These are phyloP conservation scores for Halcyon senegalensis DNA, from an alignment of 2,113 vertebrate species.

Conservation along the genomic window DNA sequence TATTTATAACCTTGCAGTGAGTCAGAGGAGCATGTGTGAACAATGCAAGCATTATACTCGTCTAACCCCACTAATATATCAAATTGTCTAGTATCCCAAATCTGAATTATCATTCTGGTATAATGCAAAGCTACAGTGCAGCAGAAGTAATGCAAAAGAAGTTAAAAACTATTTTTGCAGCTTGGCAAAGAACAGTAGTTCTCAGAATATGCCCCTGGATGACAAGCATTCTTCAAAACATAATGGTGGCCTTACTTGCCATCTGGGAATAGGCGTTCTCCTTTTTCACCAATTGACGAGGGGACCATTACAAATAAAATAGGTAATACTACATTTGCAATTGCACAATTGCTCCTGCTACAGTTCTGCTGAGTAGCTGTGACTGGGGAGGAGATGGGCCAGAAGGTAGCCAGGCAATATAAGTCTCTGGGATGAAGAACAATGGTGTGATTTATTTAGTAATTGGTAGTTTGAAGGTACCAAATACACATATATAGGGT, in stretches of 20 bases:
- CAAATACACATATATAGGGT: neutral
- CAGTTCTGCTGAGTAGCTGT: neutral
- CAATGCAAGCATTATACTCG: neutral
- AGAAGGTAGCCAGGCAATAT: neutral
- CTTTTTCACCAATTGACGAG: neutral
- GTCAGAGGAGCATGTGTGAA: slow-evolving; percentile 21
- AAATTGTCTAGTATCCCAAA: neutral
- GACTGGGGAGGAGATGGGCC: neutral
- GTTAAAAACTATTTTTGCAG: neutral
- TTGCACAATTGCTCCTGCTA: neutral
- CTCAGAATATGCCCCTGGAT: neutral
- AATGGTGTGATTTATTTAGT: neutral
- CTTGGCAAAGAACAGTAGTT: neutral
- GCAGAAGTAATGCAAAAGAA: neutral
- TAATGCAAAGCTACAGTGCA: neutral
- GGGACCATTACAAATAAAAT: neutral
- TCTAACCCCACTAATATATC: neutral
- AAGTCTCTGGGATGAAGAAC: neutral
- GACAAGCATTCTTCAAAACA: neutral
- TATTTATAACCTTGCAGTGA: slow-evolving; percentile 18
- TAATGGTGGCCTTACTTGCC: neutral
- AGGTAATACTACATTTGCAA: neutral
- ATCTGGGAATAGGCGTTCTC: neutral
- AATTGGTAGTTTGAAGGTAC: neutral
- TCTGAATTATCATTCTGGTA: neutral